A percentile compares a stretch with the other conserved stretches of the same genome.
These are phyloP conservation scores for Hormaphis cornu DNA, from an alignment of 1,140 invertebrate genomes.

Conservation along the genomic window DNA sequence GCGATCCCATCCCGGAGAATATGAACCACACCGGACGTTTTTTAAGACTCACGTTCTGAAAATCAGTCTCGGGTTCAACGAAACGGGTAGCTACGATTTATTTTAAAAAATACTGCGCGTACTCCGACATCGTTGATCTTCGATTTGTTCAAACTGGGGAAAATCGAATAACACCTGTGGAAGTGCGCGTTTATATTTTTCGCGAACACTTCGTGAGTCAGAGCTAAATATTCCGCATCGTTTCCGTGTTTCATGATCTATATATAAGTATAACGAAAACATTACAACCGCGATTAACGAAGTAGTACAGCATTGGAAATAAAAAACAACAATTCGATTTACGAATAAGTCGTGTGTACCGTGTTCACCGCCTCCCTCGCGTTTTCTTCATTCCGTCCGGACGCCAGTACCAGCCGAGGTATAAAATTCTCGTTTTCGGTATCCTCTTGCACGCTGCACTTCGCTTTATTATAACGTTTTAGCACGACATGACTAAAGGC, in stretches of 20 bases:
- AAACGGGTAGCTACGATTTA: too few species aligned
- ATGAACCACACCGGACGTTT: conserved; percentile 41
- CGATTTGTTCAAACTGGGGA: background rate
- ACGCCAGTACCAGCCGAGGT: conserved; percentile 36
- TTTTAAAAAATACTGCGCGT: too few species aligned
- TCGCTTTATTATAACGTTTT: conserved; percentile 33
- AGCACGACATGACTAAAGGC: conserved; percentile 52
- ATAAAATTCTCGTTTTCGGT: conserved; percentile 23
- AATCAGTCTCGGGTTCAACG: too few species aligned
- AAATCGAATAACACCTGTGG: conserved; percentile 50
- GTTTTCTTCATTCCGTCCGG: conserved; percentile 35
- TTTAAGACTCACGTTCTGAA: conserved; percentile 11
- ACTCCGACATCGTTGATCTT: conserved; percentile 37
- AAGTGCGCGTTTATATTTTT: conserved; percentile 49
- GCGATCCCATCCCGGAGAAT: conserved; percentile 59
- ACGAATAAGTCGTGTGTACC: conserved; percentile 33
- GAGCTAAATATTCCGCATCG: conserved; percentile 49
- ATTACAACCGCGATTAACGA: too few species aligned
- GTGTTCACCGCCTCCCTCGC: conserved; percentile 32
- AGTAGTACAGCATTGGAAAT: too few species aligned
- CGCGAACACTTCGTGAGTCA: conserved; percentile 44
- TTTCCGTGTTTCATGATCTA: too few species aligned
- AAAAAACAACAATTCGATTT: too few species aligned
- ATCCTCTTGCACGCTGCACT: background rate
- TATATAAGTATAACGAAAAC: too few species aligned